Conservation (phyloP, 1,140 invertebrate genomes). For the Ceratina calcarata region DNA sequence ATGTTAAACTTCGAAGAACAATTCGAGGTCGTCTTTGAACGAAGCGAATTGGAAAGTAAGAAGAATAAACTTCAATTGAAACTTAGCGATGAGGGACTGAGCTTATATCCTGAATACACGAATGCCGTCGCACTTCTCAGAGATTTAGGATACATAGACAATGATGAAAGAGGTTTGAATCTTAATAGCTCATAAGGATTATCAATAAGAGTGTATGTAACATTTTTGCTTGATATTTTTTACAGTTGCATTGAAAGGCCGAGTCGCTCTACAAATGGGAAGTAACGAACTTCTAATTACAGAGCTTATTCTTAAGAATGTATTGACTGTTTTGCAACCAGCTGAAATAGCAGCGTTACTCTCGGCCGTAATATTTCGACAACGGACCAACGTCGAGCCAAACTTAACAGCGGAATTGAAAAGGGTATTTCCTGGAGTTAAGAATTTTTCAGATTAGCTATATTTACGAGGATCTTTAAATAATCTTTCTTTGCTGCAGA, state of each 20-base stretch:
- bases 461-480: background rate
- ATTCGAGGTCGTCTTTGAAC: constrained; percentile 87
- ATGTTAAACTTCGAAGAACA: constrained; percentile 84
- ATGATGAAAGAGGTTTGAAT: constrained; percentile 84
- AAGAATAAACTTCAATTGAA: constrained; percentile 87
- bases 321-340: constrained; percentile 91
- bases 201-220: background rate
- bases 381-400: constrained; percentile 80
- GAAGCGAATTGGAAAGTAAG: constrained; percentile 87
- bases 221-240: constrained; percentile 48
- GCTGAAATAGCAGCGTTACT: constrained; percentile 96
- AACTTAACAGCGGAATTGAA: constrained; percentile 61
- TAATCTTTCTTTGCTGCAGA: constrained; percentile 45
- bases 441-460: background rate
- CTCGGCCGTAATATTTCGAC: constrained; percentile 95
- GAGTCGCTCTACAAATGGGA: constrained; percentile 97
- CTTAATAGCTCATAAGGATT: constrained; percentile 7
- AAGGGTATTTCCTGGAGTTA: constrained; percentile 56
- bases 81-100: constrained; percentile 91
- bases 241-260: constrained; percentile 91
- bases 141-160: constrained; percentile 88
- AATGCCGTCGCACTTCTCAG: constrained; percentile 91
- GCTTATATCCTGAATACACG: constrained; percentile 94
- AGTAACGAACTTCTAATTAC: constrained; percentile 96
- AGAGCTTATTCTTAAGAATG: constrained; percentile 96